Evolutionary conservation across 2,797 vertebrate genomes (phyloP).

Genomic region (Liasis olivaceus): DNA sequence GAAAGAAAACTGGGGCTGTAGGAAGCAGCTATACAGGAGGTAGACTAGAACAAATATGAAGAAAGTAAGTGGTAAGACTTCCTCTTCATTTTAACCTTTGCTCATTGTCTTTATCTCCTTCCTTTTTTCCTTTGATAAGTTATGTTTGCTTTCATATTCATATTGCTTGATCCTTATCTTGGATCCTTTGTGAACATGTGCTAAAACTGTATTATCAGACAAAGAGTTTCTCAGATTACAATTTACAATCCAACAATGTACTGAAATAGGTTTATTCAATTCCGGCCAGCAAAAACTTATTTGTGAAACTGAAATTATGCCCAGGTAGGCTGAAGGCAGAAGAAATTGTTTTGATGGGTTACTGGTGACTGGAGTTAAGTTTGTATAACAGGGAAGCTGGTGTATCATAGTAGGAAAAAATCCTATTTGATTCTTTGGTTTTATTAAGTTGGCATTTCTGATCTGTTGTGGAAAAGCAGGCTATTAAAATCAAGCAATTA

Average conservation of each 20-base stretch:
- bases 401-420: not conserved
- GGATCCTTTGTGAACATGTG: constrained; percentile 54
- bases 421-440: not conserved
- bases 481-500: not conserved
- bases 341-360: not conserved
- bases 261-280: constrained; percentile 33
- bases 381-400: not conserved
- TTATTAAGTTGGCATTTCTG: not conserved
- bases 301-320: constrained; percentile 50
- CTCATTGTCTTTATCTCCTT: constrained; percentile 5
- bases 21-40: constrained; percentile 27
- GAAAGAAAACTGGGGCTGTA: not conserved
- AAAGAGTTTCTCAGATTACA: constrained; percentile 52
- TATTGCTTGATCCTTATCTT: constrained; percentile 53
- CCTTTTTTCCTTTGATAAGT: not conserved
- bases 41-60: constrained; percentile 25
- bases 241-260: constrained; percentile 58
- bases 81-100: constrained; percentile 29
- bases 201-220: constrained; percentile 60
- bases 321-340: not conserved
- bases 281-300: constrained; percentile 42
- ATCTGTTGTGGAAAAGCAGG: not conserved
- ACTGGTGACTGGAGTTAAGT: not conserved
- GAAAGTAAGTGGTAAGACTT: constrained; percentile 30
- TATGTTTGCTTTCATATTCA: constrained; percentile 33